Evolutionary conservation across 2,888 invertebrate species (phyloP), one percentile per base, ranked within the genome.

Genomic region (Drosophila neutralis): DNA sequence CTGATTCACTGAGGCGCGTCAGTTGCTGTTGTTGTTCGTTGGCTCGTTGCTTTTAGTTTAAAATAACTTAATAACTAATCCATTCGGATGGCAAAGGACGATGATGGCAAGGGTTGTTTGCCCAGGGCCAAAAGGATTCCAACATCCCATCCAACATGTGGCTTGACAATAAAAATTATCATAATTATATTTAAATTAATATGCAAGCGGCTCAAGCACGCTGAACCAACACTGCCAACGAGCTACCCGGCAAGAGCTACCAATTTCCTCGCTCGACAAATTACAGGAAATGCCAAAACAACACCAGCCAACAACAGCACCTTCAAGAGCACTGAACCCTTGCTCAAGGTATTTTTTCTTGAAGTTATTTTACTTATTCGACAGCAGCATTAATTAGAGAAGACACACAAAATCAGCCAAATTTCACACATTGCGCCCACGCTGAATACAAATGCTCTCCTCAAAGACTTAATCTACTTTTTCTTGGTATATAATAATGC

Each of bases 1-100:
- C 36, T 61, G 53, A 60, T 53, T 66, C 75, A 78, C 42, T 67
- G 74, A 80, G 72, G 69, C 83, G 78, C 81, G 77, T 67, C 87
- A 76, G 83, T 73, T 84, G 86, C 60, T 69, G 53, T 54, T 54
- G 38, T 5, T 54, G 54, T 13, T 65, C 58, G 63, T 69, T 73
- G 60, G 79, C 52, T 76, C 68, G 76, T 68, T 83, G 82, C 75
- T 66, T 81, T 86, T 75, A 73, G 77, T 74, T 80, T 80, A 86
- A 88, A 87, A 87, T 87, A 87, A 87, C 87, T 87, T 89, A 87
- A 87, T 87, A 88, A 88, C 87, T 87, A 87, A 87, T 87, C 89
- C 87, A 82, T 80, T 74, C 66, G 73, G 85, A 84, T 78, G 83
- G 76, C 58, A 69, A 74, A 66, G 70, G 69, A 73, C 45, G 56